Conservation (phyloP, 2,113 vertebrate species). For the Eulacestoma nigropectus region DNA sequence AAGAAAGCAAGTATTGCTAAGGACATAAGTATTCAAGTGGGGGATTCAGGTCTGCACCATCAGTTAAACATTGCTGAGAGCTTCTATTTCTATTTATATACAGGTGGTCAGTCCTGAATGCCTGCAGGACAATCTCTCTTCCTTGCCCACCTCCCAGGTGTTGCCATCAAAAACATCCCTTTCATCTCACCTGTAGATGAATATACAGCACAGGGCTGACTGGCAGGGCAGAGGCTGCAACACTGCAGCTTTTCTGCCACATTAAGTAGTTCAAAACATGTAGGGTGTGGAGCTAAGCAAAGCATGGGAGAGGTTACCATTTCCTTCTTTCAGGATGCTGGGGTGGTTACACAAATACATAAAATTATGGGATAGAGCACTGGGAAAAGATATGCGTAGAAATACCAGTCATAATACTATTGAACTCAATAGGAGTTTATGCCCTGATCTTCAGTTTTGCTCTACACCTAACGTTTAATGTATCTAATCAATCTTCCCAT, state of each 20-base stretch:
- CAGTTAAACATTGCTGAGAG: neutral
- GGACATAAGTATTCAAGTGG: neutral
- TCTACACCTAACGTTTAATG: neutral
- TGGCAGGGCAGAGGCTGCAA: neutral
- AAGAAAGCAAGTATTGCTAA: neutral
- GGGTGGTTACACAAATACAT: neutral
- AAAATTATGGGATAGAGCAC: neutral
- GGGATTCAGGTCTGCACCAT: neutral
- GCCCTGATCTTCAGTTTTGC: neutral
- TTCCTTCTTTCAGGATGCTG: neutral
- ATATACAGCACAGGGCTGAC: neutral
- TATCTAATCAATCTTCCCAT: neutral
- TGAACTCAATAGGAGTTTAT: neutral
- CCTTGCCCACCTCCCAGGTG: neutral
- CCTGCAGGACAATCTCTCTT: neutral
- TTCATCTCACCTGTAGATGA: neutral
- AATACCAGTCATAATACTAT: neutral
- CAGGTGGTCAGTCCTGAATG: neutral
- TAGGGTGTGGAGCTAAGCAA: neutral
- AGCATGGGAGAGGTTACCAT: neutral
- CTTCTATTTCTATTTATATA: neutral
- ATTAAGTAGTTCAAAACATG: rapidly evolving
- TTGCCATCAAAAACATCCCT: neutral
- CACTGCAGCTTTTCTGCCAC: neutral
- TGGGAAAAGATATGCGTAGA: neutral